These are phyloP conservation scores for Parasteatoda lunata DNA, from an alignment of 2,888 invertebrate genomes.

Conservation along the genomic window DNA sequence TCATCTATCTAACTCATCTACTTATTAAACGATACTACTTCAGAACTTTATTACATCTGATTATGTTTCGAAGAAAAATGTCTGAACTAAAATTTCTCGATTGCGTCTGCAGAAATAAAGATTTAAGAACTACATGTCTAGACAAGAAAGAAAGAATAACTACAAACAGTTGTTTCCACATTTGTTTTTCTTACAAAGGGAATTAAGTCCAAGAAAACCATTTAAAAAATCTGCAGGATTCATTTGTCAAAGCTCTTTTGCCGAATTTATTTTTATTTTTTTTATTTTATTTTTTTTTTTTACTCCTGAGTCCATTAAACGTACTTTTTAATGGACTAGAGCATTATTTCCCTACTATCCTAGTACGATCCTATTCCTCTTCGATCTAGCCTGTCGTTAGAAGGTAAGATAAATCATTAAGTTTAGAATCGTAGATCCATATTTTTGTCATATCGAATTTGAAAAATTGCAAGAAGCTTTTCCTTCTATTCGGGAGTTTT, in stretches of 20 bases:
- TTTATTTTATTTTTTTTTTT: too few relatives aligned
- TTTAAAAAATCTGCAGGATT: slow-evolving; percentile 53
- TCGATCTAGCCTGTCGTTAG: slow-evolving; percentile 41
- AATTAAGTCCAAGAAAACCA: slow-evolving; percentile 60
- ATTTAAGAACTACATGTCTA: slow-evolving; percentile 43
- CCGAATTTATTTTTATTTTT: slow-evolving; percentile 20
- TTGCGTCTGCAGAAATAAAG: slow-evolving; percentile 44
- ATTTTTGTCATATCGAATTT: slow-evolving; percentile 28
- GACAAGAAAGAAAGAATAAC: slow-evolving; percentile 49
- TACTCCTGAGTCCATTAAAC: too few relatives aligned
- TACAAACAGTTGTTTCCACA: slow-evolving; percentile 52
- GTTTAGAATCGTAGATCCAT: slow-evolving; percentile 29
- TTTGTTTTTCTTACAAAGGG: slow-evolving; percentile 59
- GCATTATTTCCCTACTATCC: slow-evolving; percentile 32
- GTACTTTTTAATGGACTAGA: slow-evolving; percentile 36
- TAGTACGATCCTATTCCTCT: slow-evolving; percentile 12
- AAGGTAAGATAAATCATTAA: slow-evolving; percentile 48
- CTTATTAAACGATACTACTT: too few relatives aligned
- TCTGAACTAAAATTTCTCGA: slow-evolving; percentile 20
- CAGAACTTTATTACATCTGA: too few relatives aligned
- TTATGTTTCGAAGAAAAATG: not conserved
- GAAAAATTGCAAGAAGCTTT: not conserved
- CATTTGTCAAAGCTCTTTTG: slow-evolving; percentile 52
- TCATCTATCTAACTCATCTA: too few relatives aligned
- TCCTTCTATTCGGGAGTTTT: too few relatives aligned